A percentile compares a stretch with the other conserved stretches of the same genome.
phyloP scores from a whole-genome alignment of 1,140 invertebrate genomes.

The Hirudo medicinalis region DNA sequence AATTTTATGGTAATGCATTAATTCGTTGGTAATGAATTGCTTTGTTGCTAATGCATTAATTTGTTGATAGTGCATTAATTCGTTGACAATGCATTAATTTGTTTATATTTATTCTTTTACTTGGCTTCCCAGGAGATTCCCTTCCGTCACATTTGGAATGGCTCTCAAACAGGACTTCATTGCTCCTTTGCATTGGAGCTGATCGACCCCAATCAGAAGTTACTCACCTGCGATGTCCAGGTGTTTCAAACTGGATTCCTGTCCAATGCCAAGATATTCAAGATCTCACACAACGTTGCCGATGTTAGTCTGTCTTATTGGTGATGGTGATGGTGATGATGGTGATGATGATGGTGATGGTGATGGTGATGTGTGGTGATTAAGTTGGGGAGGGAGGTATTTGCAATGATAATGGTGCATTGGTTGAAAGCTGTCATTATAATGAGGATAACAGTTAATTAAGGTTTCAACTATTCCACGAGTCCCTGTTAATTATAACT shows the following conservation, averaged over 20 bases:
- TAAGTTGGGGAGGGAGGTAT: too few relatives aligned
- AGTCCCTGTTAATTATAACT: too few relatives aligned
- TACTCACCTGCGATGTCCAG: constrained; percentile 40
- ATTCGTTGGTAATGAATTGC: too few relatives aligned
- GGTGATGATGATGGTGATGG: too few relatives aligned
- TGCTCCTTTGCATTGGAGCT: constrained; percentile 72
- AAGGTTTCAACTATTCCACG: too few relatives aligned
- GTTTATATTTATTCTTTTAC: neutral
- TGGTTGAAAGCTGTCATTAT: too few relatives aligned
- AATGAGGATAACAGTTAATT: neutral
- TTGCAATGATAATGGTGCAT: too few relatives aligned
- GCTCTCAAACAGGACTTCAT: constrained; percentile 67
- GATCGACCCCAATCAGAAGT: constrained; percentile 30
- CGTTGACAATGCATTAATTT: neutral
- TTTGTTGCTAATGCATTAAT: too few relatives aligned
- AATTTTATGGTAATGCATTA: too few relatives aligned
- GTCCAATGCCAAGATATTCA: constrained; percentile 44
- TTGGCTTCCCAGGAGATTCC: constrained; percentile 57
- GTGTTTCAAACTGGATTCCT: constrained; percentile 46
- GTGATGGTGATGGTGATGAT: too few relatives aligned
- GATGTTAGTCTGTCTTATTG: neutral
- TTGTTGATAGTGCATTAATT: too few relatives aligned
- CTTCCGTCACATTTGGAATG: constrained; percentile 80
- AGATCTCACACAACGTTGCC: constrained; percentile 40
- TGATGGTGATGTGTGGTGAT: too few relatives aligned